These are phyloP conservation scores for Pelmatolapia mariae DNA, from an alignment of 2,113 vertebrate species.

Conservation along the genomic window DNA sequence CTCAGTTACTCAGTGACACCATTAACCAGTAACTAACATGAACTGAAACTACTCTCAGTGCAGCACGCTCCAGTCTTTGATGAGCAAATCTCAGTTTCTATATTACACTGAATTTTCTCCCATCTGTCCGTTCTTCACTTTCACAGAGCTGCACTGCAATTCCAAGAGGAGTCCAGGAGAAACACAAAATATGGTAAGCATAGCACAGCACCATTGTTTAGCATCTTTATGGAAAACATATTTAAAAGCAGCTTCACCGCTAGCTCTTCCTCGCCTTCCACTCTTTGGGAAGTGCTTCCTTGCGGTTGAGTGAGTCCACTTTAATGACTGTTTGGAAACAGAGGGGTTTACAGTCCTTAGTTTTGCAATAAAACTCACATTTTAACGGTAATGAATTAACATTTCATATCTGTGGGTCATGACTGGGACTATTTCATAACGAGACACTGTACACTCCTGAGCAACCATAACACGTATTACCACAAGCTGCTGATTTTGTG, in stretches of 20 bases:
- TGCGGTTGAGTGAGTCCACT: background rate
- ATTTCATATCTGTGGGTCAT: background rate
- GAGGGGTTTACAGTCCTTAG: background rate
- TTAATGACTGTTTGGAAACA: background rate
- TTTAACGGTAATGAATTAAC: accelerated
- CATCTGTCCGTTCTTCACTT: background rate
- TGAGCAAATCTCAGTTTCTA: background rate
- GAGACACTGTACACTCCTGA: background rate
- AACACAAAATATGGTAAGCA: background rate
- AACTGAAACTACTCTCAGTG: background rate
- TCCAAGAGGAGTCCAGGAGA: background rate
- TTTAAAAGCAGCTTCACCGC: background rate
- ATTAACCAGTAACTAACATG: background rate
- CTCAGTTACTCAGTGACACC: background rate
- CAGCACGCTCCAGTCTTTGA: background rate
- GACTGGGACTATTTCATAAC: background rate
- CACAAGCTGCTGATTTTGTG: background rate
- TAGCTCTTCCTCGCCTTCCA: background rate
- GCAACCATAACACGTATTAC: background rate
- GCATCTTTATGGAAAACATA: background rate
- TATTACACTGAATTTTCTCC: background rate
- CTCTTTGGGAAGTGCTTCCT: background rate
- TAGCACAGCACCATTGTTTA: background rate
- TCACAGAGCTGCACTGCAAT: background rate
- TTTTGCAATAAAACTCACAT: background rate